Conservation (phyloP, 2,797 vertebrate genomes). For the Eurystomus glaucurus region DNA sequence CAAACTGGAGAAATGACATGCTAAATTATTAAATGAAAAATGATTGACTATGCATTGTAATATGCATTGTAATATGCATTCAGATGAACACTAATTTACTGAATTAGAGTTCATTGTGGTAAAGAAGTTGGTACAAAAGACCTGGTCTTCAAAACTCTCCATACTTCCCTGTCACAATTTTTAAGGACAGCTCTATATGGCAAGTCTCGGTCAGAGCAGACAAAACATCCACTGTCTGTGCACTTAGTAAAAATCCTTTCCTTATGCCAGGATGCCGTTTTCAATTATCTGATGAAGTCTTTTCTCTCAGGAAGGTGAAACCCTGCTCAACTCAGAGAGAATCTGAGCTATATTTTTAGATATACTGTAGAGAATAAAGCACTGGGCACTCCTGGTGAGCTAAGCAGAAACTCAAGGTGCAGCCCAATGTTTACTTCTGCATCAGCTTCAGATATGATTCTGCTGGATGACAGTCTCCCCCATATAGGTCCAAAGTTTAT, state of each 20-base stretch:
- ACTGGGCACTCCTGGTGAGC: background rate
- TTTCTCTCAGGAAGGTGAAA: background rate
- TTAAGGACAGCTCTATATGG: background rate
- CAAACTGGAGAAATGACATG: constrained; percentile 13
- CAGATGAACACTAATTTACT: background rate
- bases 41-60: background rate
- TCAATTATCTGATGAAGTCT: background rate
- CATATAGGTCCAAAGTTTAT: background rate
- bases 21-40: constrained; percentile 47
- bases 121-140: background rate
- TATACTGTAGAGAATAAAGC: background rate
- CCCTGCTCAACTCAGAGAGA: background rate
- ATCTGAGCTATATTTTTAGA: background rate
- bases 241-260: background rate
- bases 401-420: background rate
- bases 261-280: background rate
- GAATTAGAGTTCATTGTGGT: background rate
- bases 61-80: background rate
- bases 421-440: background rate
- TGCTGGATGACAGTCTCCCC: background rate
- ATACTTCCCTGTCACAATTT: background rate
- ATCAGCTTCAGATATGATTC: background rate
- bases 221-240: background rate
- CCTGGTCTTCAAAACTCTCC: background rate
- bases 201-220: background rate